Base-by-base conservation (phyloP, 2,888 invertebrate genomes). In the Drosophila hamatofila region DNA sequence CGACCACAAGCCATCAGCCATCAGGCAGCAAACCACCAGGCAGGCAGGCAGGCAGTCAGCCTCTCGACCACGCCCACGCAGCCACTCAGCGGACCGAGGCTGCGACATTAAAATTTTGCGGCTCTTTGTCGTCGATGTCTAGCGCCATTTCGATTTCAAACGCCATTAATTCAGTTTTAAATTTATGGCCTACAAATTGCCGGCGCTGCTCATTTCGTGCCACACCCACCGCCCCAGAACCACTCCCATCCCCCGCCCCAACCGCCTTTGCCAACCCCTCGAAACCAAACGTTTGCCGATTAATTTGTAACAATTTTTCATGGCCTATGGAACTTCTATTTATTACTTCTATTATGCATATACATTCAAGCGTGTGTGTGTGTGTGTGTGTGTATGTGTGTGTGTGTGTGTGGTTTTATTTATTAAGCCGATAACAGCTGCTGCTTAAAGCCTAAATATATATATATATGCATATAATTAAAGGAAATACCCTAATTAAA, bases 171-270 rank as follows among this genome's bases (percentile, higher is more conserved):
- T 85, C 81, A 87, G 73, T 85, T 83, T 83, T 67, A 72, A 89
- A 87, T 89, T 83, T 89, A 90, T 89, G 72, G 88, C 89, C 72
- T 75, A 90, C 87, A 90, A 84, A 85, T 88, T 85, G 66, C 66
- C 70, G 55, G 35, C 63, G 70, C 66, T 56, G 64, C 76, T 83
- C 72, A 72, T 72, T 88, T 65, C 37, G 52, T 41, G 51, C 16
- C 44, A 48, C 58, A 51, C 41, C 42, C 27, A 16, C 9, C 25
- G 4, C 12, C 23, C 0, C 16, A 9, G 8, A 30, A 6, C 14
- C 27, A 1, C 25, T 9, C 42, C 23, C n/a, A 2, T 5, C 3
- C n/a, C 11, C n/a, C 3, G n/a, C 8, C 9, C n/a, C 25, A 1
- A 3, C 23, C 8, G 35, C 14, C 11, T 35, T 35, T 4, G 5